Evolutionary conservation across 2,888 invertebrate species (phyloP).

Genomic region (Xanthorhoe designata): DNA sequence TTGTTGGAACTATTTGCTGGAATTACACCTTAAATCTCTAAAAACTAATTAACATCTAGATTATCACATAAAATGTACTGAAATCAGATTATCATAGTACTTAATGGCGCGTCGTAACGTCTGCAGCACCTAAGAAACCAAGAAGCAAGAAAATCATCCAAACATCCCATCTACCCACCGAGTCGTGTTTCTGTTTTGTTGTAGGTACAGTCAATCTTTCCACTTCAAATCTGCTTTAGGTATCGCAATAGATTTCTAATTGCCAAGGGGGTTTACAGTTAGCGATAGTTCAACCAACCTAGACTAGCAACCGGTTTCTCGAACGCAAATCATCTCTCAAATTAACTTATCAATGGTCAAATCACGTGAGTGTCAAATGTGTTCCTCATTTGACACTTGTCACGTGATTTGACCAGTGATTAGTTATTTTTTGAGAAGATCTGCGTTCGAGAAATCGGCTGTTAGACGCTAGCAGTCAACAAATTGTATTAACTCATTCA

Average conservation of each 20-base stretch:
- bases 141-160: constrained; percentile 1
- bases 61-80: neutral
- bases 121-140: constrained; percentile 7
- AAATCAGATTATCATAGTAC: neutral
- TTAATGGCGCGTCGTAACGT: neutral
- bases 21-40: neutral
- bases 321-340: too few relatives aligned
- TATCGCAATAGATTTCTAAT: constrained; percentile 7
- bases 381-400: too few relatives aligned
- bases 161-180: constrained; percentile 19
- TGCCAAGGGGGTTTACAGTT: neutral
- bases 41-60: neutral
- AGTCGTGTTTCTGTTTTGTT: constrained; percentile 5
- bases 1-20: neutral
- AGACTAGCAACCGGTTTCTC: too few relatives aligned
- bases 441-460: too few relatives aligned
- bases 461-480: neutral
- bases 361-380: too few relatives aligned
- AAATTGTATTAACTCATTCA: neutral
- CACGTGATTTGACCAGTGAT: too few relatives aligned
- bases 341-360: too few relatives aligned
- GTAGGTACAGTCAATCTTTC: neutral
- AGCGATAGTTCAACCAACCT: neutral
- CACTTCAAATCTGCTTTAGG: neutral
- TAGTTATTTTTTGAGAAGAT: too few relatives aligned